phyloP scores from a whole-genome alignment of 2,113 vertebrate genomes.

The Podilymbus podiceps region DNA sequence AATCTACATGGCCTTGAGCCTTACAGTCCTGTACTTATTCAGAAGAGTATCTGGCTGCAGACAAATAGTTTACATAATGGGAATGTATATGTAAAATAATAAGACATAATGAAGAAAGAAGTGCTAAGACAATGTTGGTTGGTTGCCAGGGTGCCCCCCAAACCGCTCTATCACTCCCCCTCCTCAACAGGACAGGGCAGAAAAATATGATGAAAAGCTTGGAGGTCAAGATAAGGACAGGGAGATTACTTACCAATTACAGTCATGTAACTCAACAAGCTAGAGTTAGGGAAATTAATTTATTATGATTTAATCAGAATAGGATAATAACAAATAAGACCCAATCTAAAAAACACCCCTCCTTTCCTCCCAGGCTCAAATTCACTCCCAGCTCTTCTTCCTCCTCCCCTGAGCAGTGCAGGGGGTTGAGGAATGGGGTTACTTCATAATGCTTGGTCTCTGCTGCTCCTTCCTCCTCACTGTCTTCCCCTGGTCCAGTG shows the following conservation, averaged over 20 bases:
- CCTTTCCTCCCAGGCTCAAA: neutral
- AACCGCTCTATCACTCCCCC: neutral
- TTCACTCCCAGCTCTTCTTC: neutral
- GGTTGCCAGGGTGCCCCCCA: neutral
- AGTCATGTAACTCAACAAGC: neutral
- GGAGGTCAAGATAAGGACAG: neutral
- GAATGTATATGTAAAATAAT: too few relatives aligned
- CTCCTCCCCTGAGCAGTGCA: neutral
- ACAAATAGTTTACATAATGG: neutral
- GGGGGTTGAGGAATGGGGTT: neutral
- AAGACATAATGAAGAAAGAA: neutral
- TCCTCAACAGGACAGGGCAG: neutral
- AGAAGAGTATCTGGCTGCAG: neutral
- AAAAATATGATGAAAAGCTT: neutral
- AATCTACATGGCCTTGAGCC: neutral
- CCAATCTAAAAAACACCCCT: neutral
- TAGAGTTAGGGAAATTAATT: neutral
- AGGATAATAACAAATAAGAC: neutral
- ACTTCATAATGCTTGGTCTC: neutral
- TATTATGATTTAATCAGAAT: neutral
- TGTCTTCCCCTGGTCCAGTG: neutral
- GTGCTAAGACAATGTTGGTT: neutral
- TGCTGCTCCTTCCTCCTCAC: neutral
- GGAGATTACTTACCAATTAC: neutral
- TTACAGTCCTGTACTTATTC: neutral